phyloP scores from a whole-genome alignment of 2,888 invertebrate genomes.

The Agonopterix heracliana region DNA sequence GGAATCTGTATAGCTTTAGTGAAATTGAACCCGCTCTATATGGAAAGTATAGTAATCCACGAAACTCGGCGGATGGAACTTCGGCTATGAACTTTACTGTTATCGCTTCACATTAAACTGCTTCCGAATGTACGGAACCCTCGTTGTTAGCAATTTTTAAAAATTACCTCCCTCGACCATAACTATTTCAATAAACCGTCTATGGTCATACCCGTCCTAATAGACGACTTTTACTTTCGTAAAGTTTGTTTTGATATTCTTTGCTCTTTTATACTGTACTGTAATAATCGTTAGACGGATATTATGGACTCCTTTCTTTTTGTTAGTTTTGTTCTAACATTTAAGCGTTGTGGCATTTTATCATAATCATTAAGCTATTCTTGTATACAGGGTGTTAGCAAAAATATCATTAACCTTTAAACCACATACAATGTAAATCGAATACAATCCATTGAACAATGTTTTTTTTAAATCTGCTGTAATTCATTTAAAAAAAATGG shows the following conservation, averaged over 20 bases:
- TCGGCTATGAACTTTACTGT: conserved; percentile 71
- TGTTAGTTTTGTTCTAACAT: too few relatives aligned
- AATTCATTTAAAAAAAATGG: too few relatives aligned
- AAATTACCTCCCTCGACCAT: conserved; percentile 59
- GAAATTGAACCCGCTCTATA: conserved; percentile 59
- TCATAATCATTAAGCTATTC: too few relatives aligned
- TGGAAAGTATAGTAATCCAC: conserved; percentile 61
- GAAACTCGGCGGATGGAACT: conserved; percentile 57
- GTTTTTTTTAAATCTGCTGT: too few relatives aligned
- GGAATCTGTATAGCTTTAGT: conserved; percentile 54
- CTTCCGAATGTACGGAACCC: conserved; percentile 54
- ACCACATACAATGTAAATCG: too few relatives aligned
- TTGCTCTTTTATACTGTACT: conserved; percentile 35
- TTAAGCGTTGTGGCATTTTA: too few relatives aligned
- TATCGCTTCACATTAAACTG: conserved; percentile 64
- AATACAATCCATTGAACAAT: too few relatives aligned
- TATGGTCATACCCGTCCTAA: conserved; percentile 57
- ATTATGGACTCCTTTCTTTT: too few relatives aligned
- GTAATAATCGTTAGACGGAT: conserved; percentile 33
- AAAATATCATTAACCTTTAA: too few relatives aligned
- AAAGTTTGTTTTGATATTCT: conserved; percentile 50
- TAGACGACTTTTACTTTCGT: conserved; percentile 64
- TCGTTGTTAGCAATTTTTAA: conserved; percentile 63
- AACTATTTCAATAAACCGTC: conserved; percentile 71
- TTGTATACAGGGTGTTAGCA: too few relatives aligned